phyloP scores from a whole-genome alignment of 2,888 invertebrate species.

The Xestobium rufovillosum region DNA sequence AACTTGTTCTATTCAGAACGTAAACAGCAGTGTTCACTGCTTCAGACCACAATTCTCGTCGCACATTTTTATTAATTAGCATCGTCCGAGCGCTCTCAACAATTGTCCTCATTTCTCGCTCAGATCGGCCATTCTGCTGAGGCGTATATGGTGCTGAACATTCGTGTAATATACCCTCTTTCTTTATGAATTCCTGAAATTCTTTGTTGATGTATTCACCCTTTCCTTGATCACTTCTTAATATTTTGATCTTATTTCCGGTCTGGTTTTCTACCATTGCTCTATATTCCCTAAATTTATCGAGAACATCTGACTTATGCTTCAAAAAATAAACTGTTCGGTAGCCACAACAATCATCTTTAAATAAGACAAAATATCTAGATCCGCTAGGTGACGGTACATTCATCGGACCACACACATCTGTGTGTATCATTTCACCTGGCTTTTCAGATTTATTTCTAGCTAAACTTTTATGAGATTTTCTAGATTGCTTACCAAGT shows the following conservation, averaged over 20 bases:
- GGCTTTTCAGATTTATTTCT: constrained; percentile 12
- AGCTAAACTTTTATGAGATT: constrained; percentile 13
- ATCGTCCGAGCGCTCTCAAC: constrained; percentile 30
- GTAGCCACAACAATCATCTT: constrained; percentile 21
- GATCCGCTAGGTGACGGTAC: constrained; percentile 17
- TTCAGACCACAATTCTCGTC: constrained; percentile 32
- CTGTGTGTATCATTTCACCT: constrained; percentile 20
- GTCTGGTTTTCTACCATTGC: constrained; percentile 16
- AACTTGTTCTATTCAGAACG: constrained; percentile 28
- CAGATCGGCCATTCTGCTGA: constrained; percentile 26
- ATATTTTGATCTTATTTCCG: constrained; percentile 10
- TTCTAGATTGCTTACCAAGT: constrained; percentile 20
- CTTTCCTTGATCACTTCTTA: constrained; percentile 16
- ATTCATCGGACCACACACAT: constrained; percentile 21
- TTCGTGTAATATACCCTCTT: constrained; percentile 25
- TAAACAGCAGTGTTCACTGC: constrained; percentile 32
- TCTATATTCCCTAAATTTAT: constrained; percentile 17
- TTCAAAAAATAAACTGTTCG: too few relatives aligned
- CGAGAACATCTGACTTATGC: too few relatives aligned
- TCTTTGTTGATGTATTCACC: constrained; percentile 5
- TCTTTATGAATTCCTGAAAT: constrained; percentile 17
- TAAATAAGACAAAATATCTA: constrained; percentile 22
- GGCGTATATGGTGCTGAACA: constrained; percentile 21
- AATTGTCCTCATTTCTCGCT: constrained; percentile 27
- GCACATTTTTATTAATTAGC: constrained; percentile 25